A percentile compares a stretch with the other conserved stretches of the same genome.
Conservation (phyloP, 2,888 invertebrate species). For the Cosmorhoe ocellata region DNA sequence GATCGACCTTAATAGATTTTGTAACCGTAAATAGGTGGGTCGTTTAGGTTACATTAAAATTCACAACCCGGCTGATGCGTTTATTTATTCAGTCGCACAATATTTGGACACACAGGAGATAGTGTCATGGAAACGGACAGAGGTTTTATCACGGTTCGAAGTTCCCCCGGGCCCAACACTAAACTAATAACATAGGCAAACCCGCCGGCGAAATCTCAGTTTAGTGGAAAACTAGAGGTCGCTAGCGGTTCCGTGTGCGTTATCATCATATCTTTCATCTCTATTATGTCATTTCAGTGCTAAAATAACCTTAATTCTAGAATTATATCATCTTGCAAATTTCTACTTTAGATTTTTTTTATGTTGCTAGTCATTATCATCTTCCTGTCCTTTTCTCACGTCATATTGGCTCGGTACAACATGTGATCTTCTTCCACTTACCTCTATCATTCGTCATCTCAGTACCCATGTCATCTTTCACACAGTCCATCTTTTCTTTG, state of each 20-base stretch:
- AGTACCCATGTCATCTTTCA: no score
- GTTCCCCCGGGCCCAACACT: constrained; percentile 19
- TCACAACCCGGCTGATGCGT: neutral
- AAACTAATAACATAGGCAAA: constrained; percentile 18
- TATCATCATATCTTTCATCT: neutral
- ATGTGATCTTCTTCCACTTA: no score
- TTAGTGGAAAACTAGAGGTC: neutral
- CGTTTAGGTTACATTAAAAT: neutral
- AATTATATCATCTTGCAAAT: no score
- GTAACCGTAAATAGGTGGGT: neutral
- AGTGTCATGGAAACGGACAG: constrained; percentile 24
- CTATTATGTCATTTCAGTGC: neutral
- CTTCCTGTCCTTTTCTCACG: no score
- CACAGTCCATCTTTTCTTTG: no score
- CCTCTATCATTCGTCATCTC: no score
- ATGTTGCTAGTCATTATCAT: no score
- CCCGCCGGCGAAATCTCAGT: constrained; percentile 4
- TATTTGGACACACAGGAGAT: constrained; percentile 23
- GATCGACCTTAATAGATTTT: no score
- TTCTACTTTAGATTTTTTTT: no score
- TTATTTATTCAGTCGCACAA: constrained; percentile 19
- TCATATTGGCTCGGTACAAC: no score
- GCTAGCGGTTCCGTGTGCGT: neutral
- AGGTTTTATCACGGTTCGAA: constrained; percentile 24
- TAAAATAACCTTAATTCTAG: no score